Evolutionary conservation across 2,113 vertebrate genomes (phyloP).

Genomic region (Murina feae): DNA sequence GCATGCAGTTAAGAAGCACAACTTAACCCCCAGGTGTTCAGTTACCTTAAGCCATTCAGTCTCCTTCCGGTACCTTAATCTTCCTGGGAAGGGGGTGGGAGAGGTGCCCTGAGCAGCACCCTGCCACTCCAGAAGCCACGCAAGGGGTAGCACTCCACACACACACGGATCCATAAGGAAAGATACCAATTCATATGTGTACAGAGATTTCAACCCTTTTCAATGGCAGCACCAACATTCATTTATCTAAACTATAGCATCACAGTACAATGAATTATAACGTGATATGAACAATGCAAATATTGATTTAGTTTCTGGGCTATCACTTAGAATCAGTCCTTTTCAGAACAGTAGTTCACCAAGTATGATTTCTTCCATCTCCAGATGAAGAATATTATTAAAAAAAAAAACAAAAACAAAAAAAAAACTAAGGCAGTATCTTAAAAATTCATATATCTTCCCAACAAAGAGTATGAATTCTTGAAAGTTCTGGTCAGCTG

Average conservation of each 20-base stretch:
- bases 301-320: neutral
- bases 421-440: neutral
- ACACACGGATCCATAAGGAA: neutral
- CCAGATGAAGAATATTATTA: neutral
- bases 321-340: neutral
- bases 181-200: constrained; percentile 33
- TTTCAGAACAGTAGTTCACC: neutral
- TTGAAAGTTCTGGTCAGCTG: neutral
- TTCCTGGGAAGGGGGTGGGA: neutral
- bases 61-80: neutral
- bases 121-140: neutral
- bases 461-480: neutral
- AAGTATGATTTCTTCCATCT: neutral
- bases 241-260: neutral
- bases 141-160: neutral
- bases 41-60: neutral
- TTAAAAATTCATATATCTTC: constrained; percentile 18
- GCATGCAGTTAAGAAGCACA: neutral
- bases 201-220: constrained; percentile 34
- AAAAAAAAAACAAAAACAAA: constrained; percentile 11
- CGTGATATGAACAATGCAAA: neutral
- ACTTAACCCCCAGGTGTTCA: neutral
- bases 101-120: neutral
- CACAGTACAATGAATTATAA: neutral
- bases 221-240: neutral